A percentile compares a stretch with the other conserved stretches of the same genome.
Evolutionary conservation across 2,113 vertebrate species (phyloP).

Genomic region (Monopterus albus): DNA sequence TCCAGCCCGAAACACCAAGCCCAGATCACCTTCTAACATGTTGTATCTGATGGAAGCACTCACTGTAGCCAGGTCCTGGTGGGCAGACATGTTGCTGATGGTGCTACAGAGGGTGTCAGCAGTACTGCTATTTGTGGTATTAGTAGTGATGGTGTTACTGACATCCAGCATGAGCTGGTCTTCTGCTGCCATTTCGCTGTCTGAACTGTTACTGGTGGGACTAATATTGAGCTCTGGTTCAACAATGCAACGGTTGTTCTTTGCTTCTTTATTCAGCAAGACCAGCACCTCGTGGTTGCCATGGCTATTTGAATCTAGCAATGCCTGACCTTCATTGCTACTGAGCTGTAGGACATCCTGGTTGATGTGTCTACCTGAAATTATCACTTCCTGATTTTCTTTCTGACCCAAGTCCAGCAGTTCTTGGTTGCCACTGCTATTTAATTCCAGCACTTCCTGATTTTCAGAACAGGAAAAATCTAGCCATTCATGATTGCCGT

Average conservation of each 20-base stretch:
- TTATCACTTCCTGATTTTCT: slow-evolving; percentile 44
- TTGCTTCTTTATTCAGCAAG: slow-evolving; percentile 46
- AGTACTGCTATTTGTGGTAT: slow-evolving; percentile 21
- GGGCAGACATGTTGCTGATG: slow-evolving; percentile 11
- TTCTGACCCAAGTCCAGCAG: slow-evolving; percentile 17
- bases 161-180: slow-evolving; percentile 44
- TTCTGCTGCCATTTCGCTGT: slow-evolving; percentile 58
- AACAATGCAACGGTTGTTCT: slow-evolving; percentile 55
- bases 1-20: slow-evolving; percentile 66
- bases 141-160: slow-evolving; percentile 26
- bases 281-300: slow-evolving; percentile 64
- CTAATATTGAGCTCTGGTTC: slow-evolving; percentile 23
- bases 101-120: slow-evolving; percentile 1
- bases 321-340: slow-evolving; percentile 32
- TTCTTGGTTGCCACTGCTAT: slow-evolving; percentile 41
- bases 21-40: slow-evolving; percentile 64
- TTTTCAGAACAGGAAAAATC: slow-evolving; percentile 36
- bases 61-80: background rate
- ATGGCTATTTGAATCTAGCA: slow-evolving; percentile 35
- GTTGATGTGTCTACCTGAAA: slow-evolving; percentile 23
- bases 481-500: slow-evolving; percentile 32
- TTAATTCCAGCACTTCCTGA: slow-evolving; percentile 54
- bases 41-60: background rate
- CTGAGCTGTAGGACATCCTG: slow-evolving; percentile 11
- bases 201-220: slow-evolving; percentile 57